Base-by-base conservation (phyloP, 2,888 invertebrate species). In the Andricus curvator region DNA sequence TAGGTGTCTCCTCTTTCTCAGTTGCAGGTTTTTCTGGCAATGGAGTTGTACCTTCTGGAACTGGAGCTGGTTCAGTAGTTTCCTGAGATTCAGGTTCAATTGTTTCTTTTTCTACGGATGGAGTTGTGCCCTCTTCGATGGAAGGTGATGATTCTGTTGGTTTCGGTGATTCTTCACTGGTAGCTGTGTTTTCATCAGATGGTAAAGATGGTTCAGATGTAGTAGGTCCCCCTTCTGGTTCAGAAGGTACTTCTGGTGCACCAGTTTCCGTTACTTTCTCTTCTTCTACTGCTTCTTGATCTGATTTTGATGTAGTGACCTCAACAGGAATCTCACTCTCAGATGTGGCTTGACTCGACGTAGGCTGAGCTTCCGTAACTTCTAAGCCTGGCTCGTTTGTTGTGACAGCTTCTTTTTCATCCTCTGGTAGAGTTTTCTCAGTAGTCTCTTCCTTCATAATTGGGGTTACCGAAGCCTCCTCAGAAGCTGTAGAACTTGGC, bases 201-300 rank as follows among this genome's bases (percentile, higher is more conserved):
- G 20, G 15, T 48, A 37, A 51, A 60, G 51, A 41, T 66, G n/a
- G 29, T 29, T 15, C 33, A 41, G 67, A 64, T 20, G 80, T 20
- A 51, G 29, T 22, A 60, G 20, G 29, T 41, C 48, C 20, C 41
- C 77, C 78, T 17, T 83, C 79, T 41, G 80, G 29, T 77, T 76
- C 76, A 76, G 83, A 84, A 37, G 85, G 2, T 17, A 25, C 74
- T 74, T 64, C 62, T 37, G 77, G 51, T 20, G 79, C 76, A 44
- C 80, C 33, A 70, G 79, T 74, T 62, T 87, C 84, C 17, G 81
- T 79, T 80, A 85, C 81, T n/a, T 82, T 82, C 51, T 85, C 67
- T 41, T 82, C 77, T 80, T 84, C 84, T 6, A 13, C 17, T 41
- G 80, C 25, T 79, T 78, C 81, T 68, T 67, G 13, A 15, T 66